These are phyloP conservation scores for Heteromormyrus szaboi DNA, from an alignment of 2,797 vertebrate species.

Conservation along the genomic window DNA sequence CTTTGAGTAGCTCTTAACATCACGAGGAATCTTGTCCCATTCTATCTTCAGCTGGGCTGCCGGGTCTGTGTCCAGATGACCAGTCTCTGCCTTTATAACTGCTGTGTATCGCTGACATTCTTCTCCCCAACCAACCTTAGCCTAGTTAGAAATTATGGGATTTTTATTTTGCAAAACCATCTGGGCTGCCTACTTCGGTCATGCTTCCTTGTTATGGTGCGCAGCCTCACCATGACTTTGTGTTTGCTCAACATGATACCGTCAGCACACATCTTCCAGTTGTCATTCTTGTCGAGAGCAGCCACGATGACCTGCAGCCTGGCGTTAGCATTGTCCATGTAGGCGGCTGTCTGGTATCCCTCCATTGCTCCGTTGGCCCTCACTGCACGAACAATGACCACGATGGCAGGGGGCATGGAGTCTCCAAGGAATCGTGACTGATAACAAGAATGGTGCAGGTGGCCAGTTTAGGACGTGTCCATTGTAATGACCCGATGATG, in stretches of 20 bases:
- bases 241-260: slow-evolving; percentile 62
- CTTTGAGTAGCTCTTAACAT: slow-evolving; percentile 40
- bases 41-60: slow-evolving; percentile 59
- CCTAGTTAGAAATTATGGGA: slow-evolving; percentile 43
- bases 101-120: slow-evolving; percentile 66
- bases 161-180: neutral
- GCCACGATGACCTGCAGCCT: slow-evolving; percentile 65
- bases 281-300: slow-evolving; percentile 59
- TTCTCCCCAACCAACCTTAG: slow-evolving; percentile 65
- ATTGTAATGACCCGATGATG: neutral
- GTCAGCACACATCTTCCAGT: slow-evolving; percentile 72
- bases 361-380: slow-evolving; percentile 53
- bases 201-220: neutral
- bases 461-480: neutral
- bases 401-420: slow-evolving; percentile 49
- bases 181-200: neutral
- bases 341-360: slow-evolving; percentile 69
- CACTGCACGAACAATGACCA: slow-evolving; percentile 56
- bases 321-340: slow-evolving; percentile 48
- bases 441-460: slow-evolving; percentile 3
- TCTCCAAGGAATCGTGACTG: slow-evolving; percentile 63
- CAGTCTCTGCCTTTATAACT: slow-evolving; percentile 59
- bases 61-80: slow-evolving; percentile 57
- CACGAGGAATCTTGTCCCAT: slow-evolving; percentile 64
- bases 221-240: slow-evolving; percentile 66